Conservation (phyloP, 2,113 vertebrate species). For the Rhynchomys soricoides region DNA sequence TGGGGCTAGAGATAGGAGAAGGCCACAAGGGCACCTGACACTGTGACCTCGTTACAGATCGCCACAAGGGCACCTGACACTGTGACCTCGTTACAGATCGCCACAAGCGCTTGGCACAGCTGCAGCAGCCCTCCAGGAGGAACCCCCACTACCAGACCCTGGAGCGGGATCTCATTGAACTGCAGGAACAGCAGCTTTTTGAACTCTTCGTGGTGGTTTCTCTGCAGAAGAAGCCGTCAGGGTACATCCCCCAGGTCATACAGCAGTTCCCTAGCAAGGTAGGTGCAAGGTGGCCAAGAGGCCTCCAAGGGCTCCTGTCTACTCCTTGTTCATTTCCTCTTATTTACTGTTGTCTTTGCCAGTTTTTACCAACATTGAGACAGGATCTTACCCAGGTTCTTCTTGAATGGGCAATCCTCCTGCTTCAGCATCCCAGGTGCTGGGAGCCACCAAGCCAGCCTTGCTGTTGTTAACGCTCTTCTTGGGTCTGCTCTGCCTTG, state of each 20-base stretch:
- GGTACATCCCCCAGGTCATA: conserved; percentile 93
- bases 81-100: conserved; percentile 80
- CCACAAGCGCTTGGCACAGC: conserved; percentile 88
- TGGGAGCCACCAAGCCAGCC: too few species aligned
- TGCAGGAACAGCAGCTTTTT: conserved; percentile 96
- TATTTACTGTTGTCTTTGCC: neutral
- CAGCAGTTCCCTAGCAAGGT: conserved; percentile 98
- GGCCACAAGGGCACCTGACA: neutral
- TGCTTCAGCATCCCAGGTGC: neutral
- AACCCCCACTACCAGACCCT: conserved; percentile 94
- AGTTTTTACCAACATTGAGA: neutral
- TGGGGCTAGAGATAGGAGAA: neutral
- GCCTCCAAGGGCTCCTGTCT: neutral
- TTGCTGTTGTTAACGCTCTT: neutral
- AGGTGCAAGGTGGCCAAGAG: conserved; percentile 9
- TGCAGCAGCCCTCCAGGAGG: conserved; percentile 90
- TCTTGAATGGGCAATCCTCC: neutral
- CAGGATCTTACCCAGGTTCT: neutral
- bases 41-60: neutral
- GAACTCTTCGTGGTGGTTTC: conserved; percentile 98
- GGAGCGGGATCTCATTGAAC: conserved; percentile 95
- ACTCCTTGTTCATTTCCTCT: neutral
- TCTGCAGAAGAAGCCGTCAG: conserved; percentile 90
- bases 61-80: neutral
- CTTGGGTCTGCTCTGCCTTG: neutral